Evolutionary conservation across 35 echinoderm and acorn worm genomes (phyloP).

Genomic region (Ophiothrix spiculata): DNA sequence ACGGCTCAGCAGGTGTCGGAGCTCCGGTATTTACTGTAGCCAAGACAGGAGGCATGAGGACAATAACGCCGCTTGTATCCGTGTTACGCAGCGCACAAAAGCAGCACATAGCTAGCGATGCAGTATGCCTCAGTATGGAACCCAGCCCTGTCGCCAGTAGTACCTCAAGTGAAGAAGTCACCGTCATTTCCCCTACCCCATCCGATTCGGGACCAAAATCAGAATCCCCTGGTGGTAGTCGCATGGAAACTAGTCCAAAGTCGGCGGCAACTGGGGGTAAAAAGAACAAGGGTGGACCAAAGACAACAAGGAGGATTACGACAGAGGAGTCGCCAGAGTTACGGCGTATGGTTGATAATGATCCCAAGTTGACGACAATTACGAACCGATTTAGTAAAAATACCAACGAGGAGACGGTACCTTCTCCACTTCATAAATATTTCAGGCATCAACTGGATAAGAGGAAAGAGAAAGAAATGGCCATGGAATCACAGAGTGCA

Average conservation of each 20-base stretch:
- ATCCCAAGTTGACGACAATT: slow-evolving; percentile 71
- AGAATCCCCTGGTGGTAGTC: neutral
- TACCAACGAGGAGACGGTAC: neutral
- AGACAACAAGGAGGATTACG: slow-evolving; percentile 54
- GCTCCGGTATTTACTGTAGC: neutral
- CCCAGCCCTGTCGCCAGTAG: neutral
- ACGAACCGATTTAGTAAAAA: slow-evolving; percentile 63
- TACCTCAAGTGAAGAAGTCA: neutral
- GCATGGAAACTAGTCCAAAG: neutral
- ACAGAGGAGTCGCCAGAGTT: slow-evolving; percentile 71
- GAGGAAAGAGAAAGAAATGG: neutral
- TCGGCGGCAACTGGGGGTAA: neutral
- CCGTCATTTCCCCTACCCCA: neutral
- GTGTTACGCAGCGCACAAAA: neutral
- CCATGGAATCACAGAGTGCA: neutral
- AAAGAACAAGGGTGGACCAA: neutral
- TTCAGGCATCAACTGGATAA: slow-evolving; percentile 4
- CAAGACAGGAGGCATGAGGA: neutral
- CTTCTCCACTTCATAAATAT: neutral
- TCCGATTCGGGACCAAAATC: neutral
- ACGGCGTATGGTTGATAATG: slow-evolving; percentile 52
- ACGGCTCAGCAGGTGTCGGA: neutral
- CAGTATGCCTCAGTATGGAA: neutral
- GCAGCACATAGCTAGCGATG: neutral
- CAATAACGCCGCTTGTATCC: neutral